A percentile compares a stretch with the other conserved stretches of the same genome.
Conservation (phyloP, 2,113 vertebrate genomes). For the Kryptolebias marmoratus region DNA sequence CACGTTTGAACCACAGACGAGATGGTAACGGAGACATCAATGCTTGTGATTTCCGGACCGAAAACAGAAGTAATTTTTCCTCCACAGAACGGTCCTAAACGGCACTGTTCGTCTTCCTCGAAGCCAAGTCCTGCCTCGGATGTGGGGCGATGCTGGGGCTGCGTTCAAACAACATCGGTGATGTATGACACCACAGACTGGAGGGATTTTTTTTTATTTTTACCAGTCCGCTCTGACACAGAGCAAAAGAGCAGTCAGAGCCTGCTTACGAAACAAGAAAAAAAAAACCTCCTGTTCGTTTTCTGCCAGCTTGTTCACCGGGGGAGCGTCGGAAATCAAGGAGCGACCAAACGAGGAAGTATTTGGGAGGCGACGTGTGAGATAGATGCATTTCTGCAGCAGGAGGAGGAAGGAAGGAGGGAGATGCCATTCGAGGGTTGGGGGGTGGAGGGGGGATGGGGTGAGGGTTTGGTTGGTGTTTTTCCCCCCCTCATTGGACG, state of each 20-base stretch:
- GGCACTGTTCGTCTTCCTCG: slow-evolving; percentile 1
- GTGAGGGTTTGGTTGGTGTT: slow-evolving; percentile 35
- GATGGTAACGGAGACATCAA: slow-evolving; percentile 31
- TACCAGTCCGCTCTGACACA: slow-evolving; percentile 11
- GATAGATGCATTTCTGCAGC: slow-evolving; percentile 5
- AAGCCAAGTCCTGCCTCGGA: slow-evolving; percentile 3
- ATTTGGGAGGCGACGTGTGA: slow-evolving; percentile 15
- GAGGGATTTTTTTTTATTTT: slow-evolving; percentile 11
- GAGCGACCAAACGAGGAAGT: slow-evolving; percentile 4
- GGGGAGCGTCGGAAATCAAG: slow-evolving; percentile 32
- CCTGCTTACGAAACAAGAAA: slow-evolving; percentile 38
- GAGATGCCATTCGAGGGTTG: slow-evolving; percentile 35
- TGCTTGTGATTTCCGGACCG: slow-evolving; percentile 20
- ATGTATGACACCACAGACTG: slow-evolving; percentile 30
- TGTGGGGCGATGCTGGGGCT: background rate
- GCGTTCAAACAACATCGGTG: slow-evolving; percentile 3
- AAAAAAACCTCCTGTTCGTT: slow-evolving; percentile 56
- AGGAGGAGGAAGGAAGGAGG: slow-evolving; percentile 26
- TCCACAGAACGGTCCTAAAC: background rate
- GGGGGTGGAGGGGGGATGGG: slow-evolving; percentile 39
- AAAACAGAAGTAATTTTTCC: background rate
- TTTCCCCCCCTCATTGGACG: slow-evolving; percentile 36
- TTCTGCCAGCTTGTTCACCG: slow-evolving; percentile 54
- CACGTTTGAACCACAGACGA: slow-evolving; percentile 50
- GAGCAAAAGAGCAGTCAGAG: slow-evolving; percentile 31